phyloP scores from a whole-genome alignment of 2,797 vertebrate genomes.

The Zonotrichia albicollis region DNA sequence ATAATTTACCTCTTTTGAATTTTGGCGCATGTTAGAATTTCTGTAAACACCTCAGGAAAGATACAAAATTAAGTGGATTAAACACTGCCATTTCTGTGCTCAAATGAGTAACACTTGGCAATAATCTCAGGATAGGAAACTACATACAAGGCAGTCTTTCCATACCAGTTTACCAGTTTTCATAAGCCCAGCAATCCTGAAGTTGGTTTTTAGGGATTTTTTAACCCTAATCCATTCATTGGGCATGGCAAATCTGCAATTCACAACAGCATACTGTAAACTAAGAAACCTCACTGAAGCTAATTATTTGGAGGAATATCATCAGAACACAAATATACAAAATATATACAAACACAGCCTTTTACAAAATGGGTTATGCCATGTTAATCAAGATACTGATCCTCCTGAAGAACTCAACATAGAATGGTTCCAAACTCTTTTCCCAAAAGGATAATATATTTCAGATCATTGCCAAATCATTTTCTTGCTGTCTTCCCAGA shows the following conservation, averaged over 20 bases:
- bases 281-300: neutral
- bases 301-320: neutral
- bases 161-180: neutral
- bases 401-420: accelerated
- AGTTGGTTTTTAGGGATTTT: neutral
- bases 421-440: neutral
- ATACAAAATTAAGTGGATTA: neutral
- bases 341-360: neutral
- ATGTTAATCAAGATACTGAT: neutral
- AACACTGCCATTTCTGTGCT: neutral
- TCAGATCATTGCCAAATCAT: neutral
- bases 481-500: neutral
- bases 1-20: neutral
- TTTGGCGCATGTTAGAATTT: neutral
- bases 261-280: neutral
- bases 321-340: neutral
- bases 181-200: neutral
- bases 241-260: neutral
- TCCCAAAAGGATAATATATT: neutral
- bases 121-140: neutral
- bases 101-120: neutral
- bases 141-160: neutral
- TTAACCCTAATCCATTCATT: neutral
- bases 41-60: neutral
- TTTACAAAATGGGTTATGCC: neutral